Base-by-base conservation (phyloP, 2,797 vertebrate species). In the Poecilia wingei region DNA sequence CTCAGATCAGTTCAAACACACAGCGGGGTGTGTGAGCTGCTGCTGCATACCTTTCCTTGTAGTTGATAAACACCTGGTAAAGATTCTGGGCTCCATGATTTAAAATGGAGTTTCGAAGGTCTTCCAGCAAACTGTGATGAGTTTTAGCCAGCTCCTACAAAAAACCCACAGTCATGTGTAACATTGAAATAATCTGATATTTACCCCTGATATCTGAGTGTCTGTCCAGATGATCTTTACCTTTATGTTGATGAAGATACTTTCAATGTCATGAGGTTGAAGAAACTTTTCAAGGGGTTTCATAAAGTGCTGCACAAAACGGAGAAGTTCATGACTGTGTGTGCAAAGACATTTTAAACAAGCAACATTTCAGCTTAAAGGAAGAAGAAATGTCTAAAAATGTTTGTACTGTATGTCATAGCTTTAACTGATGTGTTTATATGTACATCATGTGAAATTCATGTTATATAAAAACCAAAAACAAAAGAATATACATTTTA, bases 231-330 rank as follows among this genome's bases (percentile, higher is more conserved):
- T 45, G 1, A 77, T 45, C 25, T 20, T 1, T 91, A 98, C 98
- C 96, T 95, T 91, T 0, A 96, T 89, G 88, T 99, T 99, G 90
- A 97, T 97, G 90, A 98, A 98, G 93, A 99, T 97, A 55, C 87
- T 97, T 88, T 98, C 97, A 0, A 97, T 93, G 80, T 99, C 97
- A 9, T 94, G 90, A 6, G 88, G 72, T 14, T 90, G 87, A 22
- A 98, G 95, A 78, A 98, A 98, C 79, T 86, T 90, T 78, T 96
- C 95, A 74, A 99, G 93, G 0, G 98, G 98, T 81, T 95, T 97
- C 95, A 97, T 94, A 92, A 99, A 99, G 92, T 98, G 96, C 97
- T 98, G 91, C 68, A 79, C 22, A 79, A 46, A 74, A 86, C 43
- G 79, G 69, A 7, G 0, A 5, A 12, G 39, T 14, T 43, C 72